Base-by-base conservation (phyloP, 2,888 invertebrate genomes). In the Hydropsyche betteni region DNA sequence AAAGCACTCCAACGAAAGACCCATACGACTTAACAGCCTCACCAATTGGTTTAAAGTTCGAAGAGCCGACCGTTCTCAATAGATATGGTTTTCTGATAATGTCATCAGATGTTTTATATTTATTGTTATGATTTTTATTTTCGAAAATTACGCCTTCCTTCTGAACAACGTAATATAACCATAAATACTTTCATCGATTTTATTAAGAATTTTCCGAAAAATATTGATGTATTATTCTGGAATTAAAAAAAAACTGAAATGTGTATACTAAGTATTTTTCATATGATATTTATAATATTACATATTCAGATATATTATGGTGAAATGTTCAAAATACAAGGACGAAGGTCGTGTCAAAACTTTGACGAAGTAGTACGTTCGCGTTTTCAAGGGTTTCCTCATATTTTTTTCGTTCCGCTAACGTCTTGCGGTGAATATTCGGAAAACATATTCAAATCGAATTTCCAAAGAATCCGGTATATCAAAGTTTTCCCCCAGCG, bases 381-480 rank as follows among this genome's bases (percentile, higher is more conserved):
- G 24, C 64, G n/a, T 34, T 64, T 64, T 64, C 55, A 14, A 14
- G 14, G n/a, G 55, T 55, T 16, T n/a, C 44, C 16, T 55, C 55
- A 14, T 55, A 14, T 55, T 55, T 16, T 24, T 16, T 55, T 55
- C 55, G 12, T 55, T 12, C 12, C 12, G n/a, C 55, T 55, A 34
- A 34, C 36, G 64, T 55, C 55, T 55, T 64, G 64, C 36, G 64
- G 64, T 64, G 64, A 64, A 36, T 64, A 64, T 64, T 64, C 34
- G 36, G 36, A 64, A 64, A 64, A 64, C 64, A 64, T 64, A 64
- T 64, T 64, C 64, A 64, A 64, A 64, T 64, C 64, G 34, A 64
- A 36, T 64, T 64, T 36, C 36, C 64, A 36, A 44, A 44, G 44
- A 64, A 64, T 36, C 34, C 64, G 36, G 64, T 36, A 34, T 64